Evolutionary conservation across 2,888 invertebrate species (phyloP), one percentile per base, ranked within the genome.

Genomic region (Serrognathus titanus): DNA sequence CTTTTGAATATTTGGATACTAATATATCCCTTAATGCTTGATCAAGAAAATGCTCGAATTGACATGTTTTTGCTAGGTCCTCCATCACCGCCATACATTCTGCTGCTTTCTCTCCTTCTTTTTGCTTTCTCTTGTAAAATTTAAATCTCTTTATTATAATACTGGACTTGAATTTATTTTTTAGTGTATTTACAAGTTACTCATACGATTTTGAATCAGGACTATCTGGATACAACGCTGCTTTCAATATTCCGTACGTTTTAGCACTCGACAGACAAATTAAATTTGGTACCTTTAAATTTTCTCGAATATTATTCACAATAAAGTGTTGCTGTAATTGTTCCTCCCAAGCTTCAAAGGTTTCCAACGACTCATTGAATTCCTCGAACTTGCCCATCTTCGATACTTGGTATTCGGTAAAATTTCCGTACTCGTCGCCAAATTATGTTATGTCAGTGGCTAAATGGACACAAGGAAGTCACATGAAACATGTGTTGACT

Each of bases 11-110:
- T 16, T 55, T 43, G 5, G 4, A 3, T 3, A 60, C 55, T 12
- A 59, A 43, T 36, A 43, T 4, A 40, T 61, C 61, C 8, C 48
- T 46, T 12, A 61, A 31, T 9, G 57, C 54, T 8, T 51, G 46
- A 12, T 59, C 39, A 10, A 57, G 43, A 35, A 60, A 59, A 6
- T 5, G 1, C 7, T 31, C 51, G 50, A 60, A 60, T 1, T 59
- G 12, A 38, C 60, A 58, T 8, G 41, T 35, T 9, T 38, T 45
- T 36, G 55, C 49, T 36, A 53, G 13, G 2, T 40, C n/a, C 31
- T 46, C 37, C 9, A 56, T 13, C 9, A 46, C 53, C 6, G 39
- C 47, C 8, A 41, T 37, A 31, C 39, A 58, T 11, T 58, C 58
- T 9, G 37, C 20, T 16, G 53, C 16, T 36, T 31, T 38, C 20